Conservation (phyloP, 2,113 vertebrate species). For the Gavia stellata region DNA sequence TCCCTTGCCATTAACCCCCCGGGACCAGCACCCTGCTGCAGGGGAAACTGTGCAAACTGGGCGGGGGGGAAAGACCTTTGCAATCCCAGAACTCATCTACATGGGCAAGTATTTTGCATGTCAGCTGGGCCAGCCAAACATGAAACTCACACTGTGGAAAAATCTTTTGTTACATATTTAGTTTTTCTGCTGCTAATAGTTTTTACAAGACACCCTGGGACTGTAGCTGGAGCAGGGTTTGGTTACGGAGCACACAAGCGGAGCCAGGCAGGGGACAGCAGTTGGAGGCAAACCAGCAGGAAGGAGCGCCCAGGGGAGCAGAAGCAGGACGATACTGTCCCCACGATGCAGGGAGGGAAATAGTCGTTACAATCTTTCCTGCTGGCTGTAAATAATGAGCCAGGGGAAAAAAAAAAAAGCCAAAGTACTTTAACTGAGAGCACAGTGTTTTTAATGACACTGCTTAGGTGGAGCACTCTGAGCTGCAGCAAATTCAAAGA, state of each 20-base stretch:
- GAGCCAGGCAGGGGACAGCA: background rate
- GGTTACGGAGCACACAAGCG: background rate
- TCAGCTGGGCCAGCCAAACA: background rate
- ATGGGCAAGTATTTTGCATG: background rate
- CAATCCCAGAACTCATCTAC: background rate
- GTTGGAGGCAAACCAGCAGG: background rate
- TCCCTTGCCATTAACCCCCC: background rate
- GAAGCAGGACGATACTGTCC: background rate
- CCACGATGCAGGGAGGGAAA: background rate
- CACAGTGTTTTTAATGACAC: background rate
- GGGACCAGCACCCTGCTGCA: background rate
- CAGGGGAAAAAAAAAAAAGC: background rate
- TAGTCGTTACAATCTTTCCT: background rate
- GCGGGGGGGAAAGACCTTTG: background rate
- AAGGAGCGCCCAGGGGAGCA: background rate
- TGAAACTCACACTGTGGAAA: fast-evolving
- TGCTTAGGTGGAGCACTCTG: background rate
- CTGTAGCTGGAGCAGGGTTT: background rate
- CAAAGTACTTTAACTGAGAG: background rate
- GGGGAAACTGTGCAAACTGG: background rate
- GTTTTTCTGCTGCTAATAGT: background rate
- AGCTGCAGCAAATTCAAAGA: background rate
- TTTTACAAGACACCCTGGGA: background rate
- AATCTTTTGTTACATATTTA: background rate
- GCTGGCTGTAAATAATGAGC: background rate